Percentiles rank a stretch among this genome's conserved stretches.
These are phyloP conservation scores for Amphilophus citrinellus DNA, from an alignment of 2,113 vertebrate species.

Conservation along the genomic window DNA sequence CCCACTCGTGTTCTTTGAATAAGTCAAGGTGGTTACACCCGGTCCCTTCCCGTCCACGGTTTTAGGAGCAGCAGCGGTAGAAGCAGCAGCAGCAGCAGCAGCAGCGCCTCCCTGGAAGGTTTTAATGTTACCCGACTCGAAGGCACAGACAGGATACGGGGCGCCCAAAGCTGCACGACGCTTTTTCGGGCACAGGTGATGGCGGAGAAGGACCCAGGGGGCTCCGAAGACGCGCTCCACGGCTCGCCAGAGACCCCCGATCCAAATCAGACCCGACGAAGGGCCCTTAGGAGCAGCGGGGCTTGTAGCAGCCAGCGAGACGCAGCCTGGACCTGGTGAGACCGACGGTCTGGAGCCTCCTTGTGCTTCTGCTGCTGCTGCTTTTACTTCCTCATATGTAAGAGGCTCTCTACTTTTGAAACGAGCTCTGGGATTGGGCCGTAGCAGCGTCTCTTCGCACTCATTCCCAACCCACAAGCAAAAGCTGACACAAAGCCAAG, in stretches of 20 bases:
- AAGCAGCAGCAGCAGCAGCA: slow-evolving; percentile 23
- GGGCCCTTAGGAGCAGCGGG: slow-evolving; percentile 73
- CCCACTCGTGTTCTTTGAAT: slow-evolving; percentile 72
- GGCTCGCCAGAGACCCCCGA: slow-evolving; percentile 81
- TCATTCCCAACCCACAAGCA: slow-evolving; percentile 81
- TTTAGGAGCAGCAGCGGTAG: slow-evolving; percentile 13
- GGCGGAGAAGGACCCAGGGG: slow-evolving; percentile 68
- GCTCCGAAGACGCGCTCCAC: slow-evolving; percentile 80
- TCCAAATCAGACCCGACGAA: slow-evolving; percentile 74
- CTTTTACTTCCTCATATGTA: slow-evolving; percentile 83
- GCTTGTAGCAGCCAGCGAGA: slow-evolving; percentile 76
- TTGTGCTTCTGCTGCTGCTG: slow-evolving; percentile 46
- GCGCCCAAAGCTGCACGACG: slow-evolving; percentile 57
- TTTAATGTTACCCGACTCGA: slow-evolving; percentile 42
- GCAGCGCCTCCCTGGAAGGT: slow-evolving; percentile 54
- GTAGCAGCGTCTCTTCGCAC: slow-evolving; percentile 70
- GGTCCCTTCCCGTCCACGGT: slow-evolving; percentile 31
- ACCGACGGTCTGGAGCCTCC: slow-evolving; percentile 70
- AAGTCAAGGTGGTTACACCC: slow-evolving; percentile 41
- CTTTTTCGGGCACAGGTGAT: slow-evolving; percentile 66
- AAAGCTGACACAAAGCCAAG: slow-evolving; percentile 79
- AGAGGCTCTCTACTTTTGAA: slow-evolving; percentile 81
- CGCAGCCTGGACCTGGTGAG: slow-evolving; percentile 67
- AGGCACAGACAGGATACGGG: slow-evolving; percentile 53
- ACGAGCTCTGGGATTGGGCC: slow-evolving; percentile 83